Evolutionary conservation across 1,140 invertebrate species (phyloP).

Genomic region (Philotrypesis tridentata): DNA sequence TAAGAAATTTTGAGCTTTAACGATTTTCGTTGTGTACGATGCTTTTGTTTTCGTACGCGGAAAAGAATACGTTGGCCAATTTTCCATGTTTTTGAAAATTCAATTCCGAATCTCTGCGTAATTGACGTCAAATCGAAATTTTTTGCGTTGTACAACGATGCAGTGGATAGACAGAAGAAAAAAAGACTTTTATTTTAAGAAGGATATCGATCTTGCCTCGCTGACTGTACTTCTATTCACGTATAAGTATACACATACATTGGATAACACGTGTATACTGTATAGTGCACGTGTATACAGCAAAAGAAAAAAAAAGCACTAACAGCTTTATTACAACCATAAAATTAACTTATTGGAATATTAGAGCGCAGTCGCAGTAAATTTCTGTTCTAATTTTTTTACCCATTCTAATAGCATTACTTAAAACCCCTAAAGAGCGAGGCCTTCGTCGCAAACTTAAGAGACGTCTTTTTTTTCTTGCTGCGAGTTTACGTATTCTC

Average conservation of each 20-base stretch:
- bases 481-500: background rate
- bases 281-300: too few relatives aligned
- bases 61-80: background rate
- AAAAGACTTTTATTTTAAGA: background rate
- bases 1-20: background rate
- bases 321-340: background rate
- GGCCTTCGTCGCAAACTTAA: background rate
- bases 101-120: too few relatives aligned
- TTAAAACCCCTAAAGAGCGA: background rate
- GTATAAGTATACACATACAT: background rate
- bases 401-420: background rate
- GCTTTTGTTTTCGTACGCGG: background rate
- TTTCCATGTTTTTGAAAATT: background rate
- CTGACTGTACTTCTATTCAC: background rate
- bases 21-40: background rate
- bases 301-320: background rate
- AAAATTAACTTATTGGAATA: background rate
- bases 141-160: background rate
- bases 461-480: background rate
- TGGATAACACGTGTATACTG: background rate
- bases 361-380: background rate
- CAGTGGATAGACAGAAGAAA: background rate
- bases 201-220: background rate
- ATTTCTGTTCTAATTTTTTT: background rate
- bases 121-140: too few relatives aligned